Base-by-base conservation (phyloP, 92 coral and sea anemone genomes). In the Siderastrea siderea region DNA sequence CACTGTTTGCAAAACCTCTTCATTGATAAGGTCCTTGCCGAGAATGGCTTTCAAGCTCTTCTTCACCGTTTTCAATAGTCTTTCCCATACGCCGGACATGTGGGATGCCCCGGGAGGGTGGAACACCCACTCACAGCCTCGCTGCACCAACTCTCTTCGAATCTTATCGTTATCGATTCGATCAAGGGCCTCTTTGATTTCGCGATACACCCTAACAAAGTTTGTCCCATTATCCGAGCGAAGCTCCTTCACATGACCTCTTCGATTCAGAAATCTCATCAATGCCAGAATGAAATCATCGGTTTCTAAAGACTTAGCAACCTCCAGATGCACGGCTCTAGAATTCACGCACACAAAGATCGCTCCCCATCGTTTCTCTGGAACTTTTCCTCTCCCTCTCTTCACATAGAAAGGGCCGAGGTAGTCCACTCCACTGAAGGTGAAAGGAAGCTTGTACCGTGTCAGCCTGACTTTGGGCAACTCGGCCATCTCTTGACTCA, bases 401-500 rank as follows among this genome's bases (percentile, higher is more conserved):
- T 57, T 79, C 50, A 90, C 74, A 16, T 80, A 78, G 43, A 90
- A 60, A 54, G 93, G 93, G 14, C 93, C 89, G 75, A 90, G 79
- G 87, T 85, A 85, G 82, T 81, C 77, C 16, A 71, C 47, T 47
- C 90, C 79, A 64, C 79, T 79, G 63, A 78, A 65, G 78, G 81
- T 77, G 60, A 90, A 58, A 55, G 90, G 86, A 1, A 91, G 94
- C 68, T 58, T 58, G 11, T 72, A 91, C 46, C 68, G 76, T 16
- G 89, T 78, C 12, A 86, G 84, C 74, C 92, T 55, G n/a, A 88
- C 77, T 50, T 72, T 66, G 5, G 95, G 92, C 12, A 92, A 1
- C 81, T 92, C 86, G 4, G 89, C 94, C 94, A 91, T 91, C 60
- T 87, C 83, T 68, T 91, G 91, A 44, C 45, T 91, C 83, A 91